phyloP scores from a whole-genome alignment of 1,140 invertebrate genomes.

The Drosophila equinoxialis region DNA sequence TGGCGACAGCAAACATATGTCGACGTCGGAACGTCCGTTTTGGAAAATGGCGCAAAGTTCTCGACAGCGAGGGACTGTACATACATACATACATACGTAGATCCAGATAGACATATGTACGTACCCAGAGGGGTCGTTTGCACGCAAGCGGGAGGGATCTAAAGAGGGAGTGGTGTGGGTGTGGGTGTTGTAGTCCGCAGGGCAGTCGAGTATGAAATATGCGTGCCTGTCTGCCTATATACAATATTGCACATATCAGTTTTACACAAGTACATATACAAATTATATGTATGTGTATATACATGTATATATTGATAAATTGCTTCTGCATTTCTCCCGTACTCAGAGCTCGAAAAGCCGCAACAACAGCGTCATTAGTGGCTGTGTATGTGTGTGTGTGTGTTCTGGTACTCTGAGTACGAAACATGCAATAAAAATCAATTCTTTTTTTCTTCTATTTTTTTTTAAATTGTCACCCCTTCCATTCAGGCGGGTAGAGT shows the following conservation, averaged over 20 bases:
- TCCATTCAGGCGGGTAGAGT: slow-evolving; percentile 3
- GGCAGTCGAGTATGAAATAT: slow-evolving; percentile 55
- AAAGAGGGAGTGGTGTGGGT: background rate
- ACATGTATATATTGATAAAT: slow-evolving; percentile 50
- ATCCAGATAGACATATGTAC: background rate
- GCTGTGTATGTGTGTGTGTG: slow-evolving; percentile 18
- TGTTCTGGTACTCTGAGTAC: slow-evolving; percentile 11
- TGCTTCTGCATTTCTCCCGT: slow-evolving; percentile 20
- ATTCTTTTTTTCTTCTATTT: slow-evolving; percentile 31
- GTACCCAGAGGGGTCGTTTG: slow-evolving; percentile 53
- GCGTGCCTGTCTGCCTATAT: slow-evolving; percentile 38
- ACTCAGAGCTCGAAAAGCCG: slow-evolving; percentile 32
- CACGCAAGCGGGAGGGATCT: slow-evolving; percentile 34
- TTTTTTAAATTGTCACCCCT: slow-evolving; percentile 55
- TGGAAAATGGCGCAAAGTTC: slow-evolving; percentile 13
- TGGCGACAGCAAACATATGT: slow-evolving; percentile 62
- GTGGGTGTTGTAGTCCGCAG: background rate
- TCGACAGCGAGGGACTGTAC: background rate
- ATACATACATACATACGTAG: background rate
- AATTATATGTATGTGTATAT: slow-evolving; percentile 10
- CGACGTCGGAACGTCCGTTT: slow-evolving; percentile 37
- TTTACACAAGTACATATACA: slow-evolving; percentile 25
- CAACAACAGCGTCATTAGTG: slow-evolving; percentile 59
- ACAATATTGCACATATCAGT: slow-evolving; percentile 45
- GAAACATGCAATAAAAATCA: slow-evolving; percentile 53